phyloP scores from a whole-genome alignment of 2,888 invertebrate genomes.

The Coremacera marginata region DNA sequence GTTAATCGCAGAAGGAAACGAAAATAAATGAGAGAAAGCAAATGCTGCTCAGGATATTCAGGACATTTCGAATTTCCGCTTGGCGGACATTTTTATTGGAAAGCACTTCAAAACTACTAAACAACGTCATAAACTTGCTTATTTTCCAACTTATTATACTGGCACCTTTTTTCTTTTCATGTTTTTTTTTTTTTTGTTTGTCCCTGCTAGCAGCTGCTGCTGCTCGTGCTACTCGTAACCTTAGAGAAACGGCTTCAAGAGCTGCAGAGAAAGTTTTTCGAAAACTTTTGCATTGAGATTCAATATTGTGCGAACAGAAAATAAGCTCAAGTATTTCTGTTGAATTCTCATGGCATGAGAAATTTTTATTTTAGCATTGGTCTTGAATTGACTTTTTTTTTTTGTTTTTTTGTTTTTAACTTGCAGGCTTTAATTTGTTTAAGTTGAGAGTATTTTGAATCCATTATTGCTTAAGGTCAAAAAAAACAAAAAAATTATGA shows the following conservation, averaged over 20 bases:
- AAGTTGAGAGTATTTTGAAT: neutral
- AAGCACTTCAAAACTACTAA: conserved; percentile 50
- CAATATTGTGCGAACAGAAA: neutral
- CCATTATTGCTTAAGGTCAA: too few species aligned
- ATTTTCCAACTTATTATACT: conserved; percentile 5
- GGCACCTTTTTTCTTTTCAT: neutral
- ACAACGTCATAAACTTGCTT: conserved; percentile 43
- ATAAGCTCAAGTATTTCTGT: neutral
- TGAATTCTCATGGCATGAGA: too few species aligned
- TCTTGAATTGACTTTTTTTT: too few species aligned
- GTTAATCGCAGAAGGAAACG: conserved; percentile 22
- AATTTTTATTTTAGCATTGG: too few species aligned
- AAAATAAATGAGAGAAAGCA: conserved; percentile 31
- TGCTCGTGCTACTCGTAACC: neutral
- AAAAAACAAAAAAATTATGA: too few species aligned
- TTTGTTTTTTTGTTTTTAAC: too few species aligned
- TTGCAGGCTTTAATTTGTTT: neutral
- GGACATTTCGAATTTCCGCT: conserved; percentile 44
- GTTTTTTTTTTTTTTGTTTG: neutral
- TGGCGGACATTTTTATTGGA: conserved; percentile 51
- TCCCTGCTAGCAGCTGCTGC: neutral
- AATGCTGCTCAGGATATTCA: neutral
- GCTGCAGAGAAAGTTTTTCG: conserved; percentile 13
- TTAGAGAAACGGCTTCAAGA: neutral
- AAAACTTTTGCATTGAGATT: conserved; percentile 15